phyloP scores from a whole-genome alignment of 2,888 invertebrate genomes.

The Caenorhabditis drosophilae region DNA sequence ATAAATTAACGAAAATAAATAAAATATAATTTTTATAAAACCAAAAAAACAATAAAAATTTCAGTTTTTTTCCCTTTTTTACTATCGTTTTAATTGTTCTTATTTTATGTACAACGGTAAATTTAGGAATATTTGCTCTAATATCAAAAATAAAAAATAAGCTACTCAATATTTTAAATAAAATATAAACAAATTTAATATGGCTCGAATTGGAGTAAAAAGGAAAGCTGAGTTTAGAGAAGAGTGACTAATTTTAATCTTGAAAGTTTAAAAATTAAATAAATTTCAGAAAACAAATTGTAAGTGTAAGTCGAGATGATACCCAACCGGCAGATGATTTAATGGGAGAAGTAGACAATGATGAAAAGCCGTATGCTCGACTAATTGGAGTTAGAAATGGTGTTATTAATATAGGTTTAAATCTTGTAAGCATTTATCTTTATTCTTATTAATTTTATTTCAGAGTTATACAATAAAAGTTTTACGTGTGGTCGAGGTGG shows the following conservation, averaged over 20 bases:
- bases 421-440: too few relatives aligned
- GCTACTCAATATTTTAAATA: not conserved
- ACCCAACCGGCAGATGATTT: constrained; percentile 27
- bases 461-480: constrained; percentile 21
- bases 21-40: too few relatives aligned
- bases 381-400: constrained; percentile 22
- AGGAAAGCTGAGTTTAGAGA: not conserved
- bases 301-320: constrained; percentile 12
- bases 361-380: constrained; percentile 11
- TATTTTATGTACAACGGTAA: not conserved
- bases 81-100: not conserved
- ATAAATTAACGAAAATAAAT: too few relatives aligned
- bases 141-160: not conserved
- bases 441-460: too few relatives aligned
- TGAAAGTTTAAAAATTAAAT: not conserved
- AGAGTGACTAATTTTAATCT: not conserved
- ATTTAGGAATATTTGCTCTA: not conserved
- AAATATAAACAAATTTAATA: too few relatives aligned
- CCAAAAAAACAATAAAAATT: too few relatives aligned
- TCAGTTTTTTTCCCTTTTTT: too few relatives aligned
- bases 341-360: constrained; percentile 10
- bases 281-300: not conserved
- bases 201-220: not conserved
- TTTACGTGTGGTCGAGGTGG: constrained; percentile 33
- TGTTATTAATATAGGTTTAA: constrained; percentile 18